Percentiles rank a stretch among this genome's conserved stretches.
Evolutionary conservation across 2,113 vertebrate species (phyloP).

Genomic region (Trematocara macrostoma): DNA sequence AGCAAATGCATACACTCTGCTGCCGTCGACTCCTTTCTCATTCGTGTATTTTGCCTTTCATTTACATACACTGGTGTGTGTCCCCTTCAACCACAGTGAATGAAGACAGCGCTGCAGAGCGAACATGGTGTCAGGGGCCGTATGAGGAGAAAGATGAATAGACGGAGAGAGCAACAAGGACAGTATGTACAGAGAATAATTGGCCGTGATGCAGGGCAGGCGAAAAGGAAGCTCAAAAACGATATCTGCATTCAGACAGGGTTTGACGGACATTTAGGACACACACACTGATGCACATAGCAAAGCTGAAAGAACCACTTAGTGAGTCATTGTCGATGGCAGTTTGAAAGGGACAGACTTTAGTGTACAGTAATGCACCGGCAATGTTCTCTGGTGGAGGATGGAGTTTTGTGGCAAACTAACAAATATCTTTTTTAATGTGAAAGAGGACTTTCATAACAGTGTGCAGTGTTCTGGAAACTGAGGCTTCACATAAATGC

Average conservation of each 20-base stretch:
- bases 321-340: neutral
- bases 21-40: neutral
- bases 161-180: neutral
- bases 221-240: neutral
- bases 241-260: neutral
- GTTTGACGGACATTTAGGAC: neutral
- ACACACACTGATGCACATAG: neutral
- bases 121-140: neutral
- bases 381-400: neutral
- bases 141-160: neutral
- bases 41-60: neutral
- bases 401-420: neutral
- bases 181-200: neutral
- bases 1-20: neutral
- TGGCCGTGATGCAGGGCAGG: neutral
- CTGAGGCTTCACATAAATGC: neutral
- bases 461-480: neutral
- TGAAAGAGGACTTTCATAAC: neutral
- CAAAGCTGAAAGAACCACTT: neutral
- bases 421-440: neutral
- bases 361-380: neutral
- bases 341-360: neutral
- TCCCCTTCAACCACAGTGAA: neutral
- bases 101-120: neutral
- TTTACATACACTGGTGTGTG: neutral